Conservation (phyloP, 2,797 vertebrate genomes). For the Propithecus deckenii region DNA sequence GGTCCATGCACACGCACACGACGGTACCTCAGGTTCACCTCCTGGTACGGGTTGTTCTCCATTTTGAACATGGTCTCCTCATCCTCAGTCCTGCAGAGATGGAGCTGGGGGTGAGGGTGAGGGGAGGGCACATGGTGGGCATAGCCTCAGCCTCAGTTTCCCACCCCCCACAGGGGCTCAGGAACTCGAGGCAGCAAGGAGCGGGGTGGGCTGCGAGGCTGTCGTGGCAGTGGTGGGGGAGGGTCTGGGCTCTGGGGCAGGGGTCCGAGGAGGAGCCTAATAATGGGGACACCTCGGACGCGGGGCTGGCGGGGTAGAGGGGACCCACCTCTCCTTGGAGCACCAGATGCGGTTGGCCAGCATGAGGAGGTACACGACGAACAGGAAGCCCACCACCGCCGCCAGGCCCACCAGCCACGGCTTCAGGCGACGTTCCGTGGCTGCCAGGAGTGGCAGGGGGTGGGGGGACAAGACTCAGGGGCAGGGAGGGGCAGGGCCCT, state of each 20-base stretch:
- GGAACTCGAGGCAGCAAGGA: not conserved
- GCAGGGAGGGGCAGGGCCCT: not conserved
- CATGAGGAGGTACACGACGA: slow-evolving; percentile 87
- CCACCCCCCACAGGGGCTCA: no score
- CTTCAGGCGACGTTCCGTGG: slow-evolving; percentile 76
- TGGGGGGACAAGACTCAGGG: not conserved
- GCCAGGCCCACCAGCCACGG: slow-evolving; percentile 90
- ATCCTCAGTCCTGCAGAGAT: slow-evolving; percentile 5
- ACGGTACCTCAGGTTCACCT: not conserved
- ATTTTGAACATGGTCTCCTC: not conserved
- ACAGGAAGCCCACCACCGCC: slow-evolving; percentile 90
- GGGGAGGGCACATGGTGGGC: not conserved
- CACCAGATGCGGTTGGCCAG: slow-evolving; percentile 86
- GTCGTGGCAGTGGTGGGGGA: fast-evolving
- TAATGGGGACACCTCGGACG: not conserved
- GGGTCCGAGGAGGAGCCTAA: not conserved
- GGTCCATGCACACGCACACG: not conserved
- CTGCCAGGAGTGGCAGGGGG: not conserved
- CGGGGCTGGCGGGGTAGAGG: fast-evolving
- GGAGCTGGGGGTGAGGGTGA: fast-evolving
- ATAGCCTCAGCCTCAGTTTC: not conserved
- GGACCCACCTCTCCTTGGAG: slow-evolving; percentile 84
- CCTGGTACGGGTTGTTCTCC: fast-evolving
- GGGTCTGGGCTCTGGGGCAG: not conserved
- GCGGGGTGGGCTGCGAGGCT: fast-evolving